Conservation (phyloP, 2,113 vertebrate genomes). For the Cyprinodon tularosa region DNA sequence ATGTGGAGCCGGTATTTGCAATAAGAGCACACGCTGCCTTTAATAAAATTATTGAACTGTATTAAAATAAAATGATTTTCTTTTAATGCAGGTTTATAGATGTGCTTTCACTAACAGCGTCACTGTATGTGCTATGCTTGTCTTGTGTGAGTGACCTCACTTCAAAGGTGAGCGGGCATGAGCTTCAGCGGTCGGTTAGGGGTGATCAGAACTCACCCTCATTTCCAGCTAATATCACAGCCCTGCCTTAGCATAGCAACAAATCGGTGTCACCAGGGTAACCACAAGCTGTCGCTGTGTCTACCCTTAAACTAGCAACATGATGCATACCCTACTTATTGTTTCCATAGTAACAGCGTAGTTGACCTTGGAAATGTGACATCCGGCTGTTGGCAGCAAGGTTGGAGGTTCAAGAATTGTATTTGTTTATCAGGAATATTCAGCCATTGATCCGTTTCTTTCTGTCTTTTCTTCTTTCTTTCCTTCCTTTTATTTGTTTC, state of each 20-base stretch:
- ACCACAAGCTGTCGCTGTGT: conserved; percentile 50
- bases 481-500: background rate
- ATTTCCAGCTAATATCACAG: conserved; percentile 17
- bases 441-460: conserved; percentile 1
- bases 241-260: conserved; percentile 4
- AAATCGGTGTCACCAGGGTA: conserved; percentile 59
- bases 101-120: conserved; percentile 6
- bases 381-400: conserved; percentile 30
- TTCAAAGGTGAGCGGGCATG: conserved; percentile 34
- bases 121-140: conserved; percentile 4
- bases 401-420: conserved; percentile 18
- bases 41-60: conserved; percentile 12
- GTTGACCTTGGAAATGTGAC: conserved; percentile 63
- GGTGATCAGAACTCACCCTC: conserved; percentile 8
- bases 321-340: conserved; percentile 27
- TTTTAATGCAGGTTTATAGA: background rate
- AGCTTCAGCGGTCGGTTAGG: conserved; percentile 15
- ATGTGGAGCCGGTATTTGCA: conserved; percentile 48
- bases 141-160: conserved; percentile 27
- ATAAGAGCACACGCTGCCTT: conserved; percentile 33
- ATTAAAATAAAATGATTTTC: conserved; percentile 9
- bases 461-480: background rate
- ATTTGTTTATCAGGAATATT: conserved; percentile 18
- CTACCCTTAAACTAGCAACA: conserved; percentile 51
- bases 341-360: conserved; percentile 68